Evolutionary conservation across 2,888 invertebrate species (phyloP), one percentile per base, ranked within the genome.

Genomic region (Lasioglossum malachurum): DNA sequence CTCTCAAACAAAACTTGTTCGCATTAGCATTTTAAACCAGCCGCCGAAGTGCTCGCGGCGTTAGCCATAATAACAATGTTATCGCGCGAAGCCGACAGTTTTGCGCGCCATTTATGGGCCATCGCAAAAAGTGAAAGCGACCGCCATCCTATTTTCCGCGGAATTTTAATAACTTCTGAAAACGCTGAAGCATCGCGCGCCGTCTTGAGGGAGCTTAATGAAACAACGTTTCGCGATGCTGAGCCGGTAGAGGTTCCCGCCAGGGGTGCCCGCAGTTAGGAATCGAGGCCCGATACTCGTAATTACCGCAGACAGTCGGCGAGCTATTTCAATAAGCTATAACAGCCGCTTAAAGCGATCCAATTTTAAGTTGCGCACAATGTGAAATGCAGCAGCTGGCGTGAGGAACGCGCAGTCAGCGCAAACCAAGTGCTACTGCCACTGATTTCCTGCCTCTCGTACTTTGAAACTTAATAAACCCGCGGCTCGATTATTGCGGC

Each of bases 391-490:
- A 81, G 84, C 82, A 87, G 87, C 84, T 83, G 87, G 83, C 80
- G 78, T 78, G 82, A 79, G 87, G 76, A 87, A 83, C 83, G 86
- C 86, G 69, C 75, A 86, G 83, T 87, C 83, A 80, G 83, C 82
- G 75, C 78, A 73, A 80, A 83, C 81, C 85, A 86, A 85, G 85
- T 83, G 81, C 80, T 67, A 82, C 83, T 73, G 85, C 72, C 79
- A 78, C 76, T 75, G 87, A 83, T 72, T 80, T 80, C 75, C 80
- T 49, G 44, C 80, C 12, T 31, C 64, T 23, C 72, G 76, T 64
- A 74, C 82, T 83, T 82, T 74, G 81, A 79, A 88, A 87, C 85
- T 83, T 85, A 81, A 88, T 85, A 87, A 83, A 85, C 83, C 78
- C 78, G 76, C 46, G 69, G 79, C 85, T 82, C 85, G 87, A 88